Conservation (phyloP, 2,888 invertebrate genomes). For the Imbricaverruca yamaguchii region DNA sequence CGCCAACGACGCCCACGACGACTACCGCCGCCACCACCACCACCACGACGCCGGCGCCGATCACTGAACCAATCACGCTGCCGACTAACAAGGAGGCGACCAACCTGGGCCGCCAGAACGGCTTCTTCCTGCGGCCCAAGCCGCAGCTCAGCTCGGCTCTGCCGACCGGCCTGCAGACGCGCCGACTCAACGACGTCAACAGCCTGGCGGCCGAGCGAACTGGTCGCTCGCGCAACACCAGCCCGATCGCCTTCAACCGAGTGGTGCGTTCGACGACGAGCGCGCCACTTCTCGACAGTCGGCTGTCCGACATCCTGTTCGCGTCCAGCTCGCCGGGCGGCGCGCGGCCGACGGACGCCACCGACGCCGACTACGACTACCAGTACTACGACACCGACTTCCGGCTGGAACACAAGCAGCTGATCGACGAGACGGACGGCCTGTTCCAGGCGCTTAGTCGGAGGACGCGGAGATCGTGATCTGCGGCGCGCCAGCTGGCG, state of each 20-base stretch:
- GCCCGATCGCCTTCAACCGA: constrained; percentile 3
- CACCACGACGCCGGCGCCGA: not conserved
- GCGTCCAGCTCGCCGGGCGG: constrained; percentile 11
- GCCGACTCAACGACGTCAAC: not conserved
- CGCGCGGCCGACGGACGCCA: not conserved
- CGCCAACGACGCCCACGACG: not conserved
- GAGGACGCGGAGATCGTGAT: not conserved
- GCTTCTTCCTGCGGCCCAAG: constrained; percentile 22
- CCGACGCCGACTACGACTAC: constrained; percentile 14
- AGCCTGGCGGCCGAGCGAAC: not conserved
- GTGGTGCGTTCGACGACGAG: not conserved
- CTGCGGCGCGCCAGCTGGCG: too few species aligned
- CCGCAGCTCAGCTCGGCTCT: constrained; percentile 14
- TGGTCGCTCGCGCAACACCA: not conserved
- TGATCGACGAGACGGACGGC: not conserved
- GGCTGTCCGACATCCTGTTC: constrained; percentile 10
- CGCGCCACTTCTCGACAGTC: not conserved
- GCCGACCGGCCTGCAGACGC: not conserved
- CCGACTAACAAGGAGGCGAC: constrained; percentile 18
- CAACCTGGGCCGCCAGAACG: not conserved
- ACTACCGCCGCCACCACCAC: not conserved
- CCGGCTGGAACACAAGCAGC: not conserved
- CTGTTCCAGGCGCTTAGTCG: not conserved
- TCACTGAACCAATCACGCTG: not conserved
- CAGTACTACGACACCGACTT: constrained; percentile 19